Evolutionary conservation across 2,888 invertebrate species (phyloP).

Genomic region (Leptinotarsa juncta): DNA sequence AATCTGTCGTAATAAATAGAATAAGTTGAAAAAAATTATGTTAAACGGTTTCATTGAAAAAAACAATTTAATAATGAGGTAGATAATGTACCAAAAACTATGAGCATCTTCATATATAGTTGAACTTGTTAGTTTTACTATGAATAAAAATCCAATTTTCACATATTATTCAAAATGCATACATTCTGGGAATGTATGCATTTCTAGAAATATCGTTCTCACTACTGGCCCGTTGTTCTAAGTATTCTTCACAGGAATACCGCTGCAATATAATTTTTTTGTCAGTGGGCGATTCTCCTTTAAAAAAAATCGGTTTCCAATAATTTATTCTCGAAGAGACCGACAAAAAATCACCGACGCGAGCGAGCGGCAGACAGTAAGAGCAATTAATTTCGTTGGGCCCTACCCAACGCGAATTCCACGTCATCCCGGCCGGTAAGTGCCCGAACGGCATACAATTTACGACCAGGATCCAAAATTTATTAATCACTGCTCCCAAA

Average conservation of each 20-base stretch:
- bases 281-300: not conserved
- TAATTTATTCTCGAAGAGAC: not conserved
- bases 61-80: too few relatives aligned
- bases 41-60: too few relatives aligned
- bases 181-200: too few relatives aligned
- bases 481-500: slow-evolving; percentile 52
- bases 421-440: slow-evolving; percentile 13
- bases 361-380: not conserved
- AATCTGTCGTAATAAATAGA: too few relatives aligned
- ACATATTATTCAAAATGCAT: too few relatives aligned
- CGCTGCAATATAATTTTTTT: not conserved
- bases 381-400: slow-evolving; percentile 5
- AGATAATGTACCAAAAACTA: too few relatives aligned
- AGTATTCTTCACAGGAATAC: not conserved
- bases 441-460: slow-evolving; percentile 13
- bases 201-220: too few relatives aligned
- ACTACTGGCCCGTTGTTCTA: too few relatives aligned
- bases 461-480: slow-evolving; percentile 24
- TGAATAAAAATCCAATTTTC: too few relatives aligned
- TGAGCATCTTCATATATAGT: too few relatives aligned
- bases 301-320: not conserved
- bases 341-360: slow-evolving; percentile 1
- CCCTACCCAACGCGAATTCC: slow-evolving; percentile 18
- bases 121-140: too few relatives aligned
- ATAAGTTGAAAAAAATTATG: too few relatives aligned